Conservation (phyloP, 2,113 vertebrate species). For the Atlantisia rogersi region DNA sequence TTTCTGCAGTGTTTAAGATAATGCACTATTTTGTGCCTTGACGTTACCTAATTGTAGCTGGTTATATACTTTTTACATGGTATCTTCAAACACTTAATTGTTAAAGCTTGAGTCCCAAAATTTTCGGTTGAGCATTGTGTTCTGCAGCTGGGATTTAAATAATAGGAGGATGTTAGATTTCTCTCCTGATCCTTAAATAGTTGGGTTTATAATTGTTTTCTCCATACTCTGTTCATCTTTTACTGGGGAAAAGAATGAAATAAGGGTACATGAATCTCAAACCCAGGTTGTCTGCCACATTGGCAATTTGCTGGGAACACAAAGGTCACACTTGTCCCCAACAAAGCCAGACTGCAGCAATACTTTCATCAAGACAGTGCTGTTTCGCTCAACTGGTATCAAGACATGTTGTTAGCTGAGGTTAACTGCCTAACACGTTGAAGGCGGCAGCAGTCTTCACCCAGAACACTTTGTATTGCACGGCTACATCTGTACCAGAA, state of each 20-base stretch:
- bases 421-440: background rate
- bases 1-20: background rate
- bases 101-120: background rate
- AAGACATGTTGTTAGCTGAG: background rate
- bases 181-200: slow-evolving; percentile 19
- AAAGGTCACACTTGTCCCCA: slow-evolving; percentile 44
- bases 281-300: rapidly evolving
- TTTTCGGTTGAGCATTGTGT: background rate
- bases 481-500: background rate
- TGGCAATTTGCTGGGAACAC: slow-evolving; percentile 17
- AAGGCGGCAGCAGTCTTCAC: background rate
- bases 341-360: slow-evolving; percentile 19
- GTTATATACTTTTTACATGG: background rate
- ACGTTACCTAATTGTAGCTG: background rate
- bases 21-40: background rate
- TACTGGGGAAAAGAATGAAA: background rate
- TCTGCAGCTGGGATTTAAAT: slow-evolving; percentile 2
- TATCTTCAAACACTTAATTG: background rate
- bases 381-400: background rate
- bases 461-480: background rate
- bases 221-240: background rate
- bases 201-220: slow-evolving; percentile 36
- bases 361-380: slow-evolving; percentile 38
- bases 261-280: background rate
- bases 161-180: slow-evolving; percentile 52